These are phyloP conservation scores for Scelioninae gen. 1 DNA, from an alignment of 2,888 invertebrate species.

Conservation along the genomic window DNA sequence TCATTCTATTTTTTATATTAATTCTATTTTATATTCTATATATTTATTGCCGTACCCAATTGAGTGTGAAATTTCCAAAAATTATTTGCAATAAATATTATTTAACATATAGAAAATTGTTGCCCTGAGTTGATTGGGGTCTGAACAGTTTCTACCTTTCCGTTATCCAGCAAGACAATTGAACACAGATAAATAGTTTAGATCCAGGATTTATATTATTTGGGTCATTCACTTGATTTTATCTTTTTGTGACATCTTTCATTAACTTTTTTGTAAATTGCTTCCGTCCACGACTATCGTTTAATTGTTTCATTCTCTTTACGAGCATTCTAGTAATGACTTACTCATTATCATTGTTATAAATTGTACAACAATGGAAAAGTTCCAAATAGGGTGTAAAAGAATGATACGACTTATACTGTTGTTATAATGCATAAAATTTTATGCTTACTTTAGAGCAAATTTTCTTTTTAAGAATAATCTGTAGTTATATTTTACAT, in stretches of 20 bases:
- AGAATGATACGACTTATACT: background rate
- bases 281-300: background rate
- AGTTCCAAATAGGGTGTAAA: background rate
- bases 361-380: slow-evolving; percentile 16
- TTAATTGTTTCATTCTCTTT: slow-evolving; percentile 8
- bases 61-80: no score
- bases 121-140: no score
- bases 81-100: no score
- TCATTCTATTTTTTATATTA: no score
- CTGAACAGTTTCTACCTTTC: no score
- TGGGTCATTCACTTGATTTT: slow-evolving; percentile 15
- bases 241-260: slow-evolving; percentile 9
- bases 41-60: no score
- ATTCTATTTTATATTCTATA: no score
- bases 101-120: no score
- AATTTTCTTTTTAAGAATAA: background rate
- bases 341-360: slow-evolving; percentile 23
- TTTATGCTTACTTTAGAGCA: slow-evolving; percentile 20
- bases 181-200: background rate
- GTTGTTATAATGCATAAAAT: slow-evolving; percentile 23
- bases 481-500: background rate
- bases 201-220: slow-evolving; percentile 6
- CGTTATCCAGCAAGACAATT: background rate
- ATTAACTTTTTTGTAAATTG: slow-evolving; percentile 11
- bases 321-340: slow-evolving; percentile 3